A percentile compares a stretch with the other conserved stretches of the same genome.
Evolutionary conservation across 2,113 vertebrate species (phyloP).

Genomic region (Brienomyrus longianalis): DNA sequence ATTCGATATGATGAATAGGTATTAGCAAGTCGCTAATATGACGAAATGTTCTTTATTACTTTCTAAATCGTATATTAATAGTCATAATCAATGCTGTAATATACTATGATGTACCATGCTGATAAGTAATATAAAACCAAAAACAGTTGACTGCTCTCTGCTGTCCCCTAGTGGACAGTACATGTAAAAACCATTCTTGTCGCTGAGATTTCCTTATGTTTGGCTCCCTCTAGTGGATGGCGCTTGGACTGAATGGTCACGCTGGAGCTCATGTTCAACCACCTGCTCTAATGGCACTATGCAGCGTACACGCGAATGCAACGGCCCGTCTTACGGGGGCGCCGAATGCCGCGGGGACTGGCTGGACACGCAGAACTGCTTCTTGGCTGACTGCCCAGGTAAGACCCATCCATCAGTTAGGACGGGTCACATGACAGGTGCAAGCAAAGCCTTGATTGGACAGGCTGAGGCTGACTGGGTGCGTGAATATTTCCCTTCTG

Average conservation of each 20-base stretch:
- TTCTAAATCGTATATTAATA: neutral
- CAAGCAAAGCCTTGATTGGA: neutral
- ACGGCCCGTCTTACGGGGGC: conserved; percentile 89
- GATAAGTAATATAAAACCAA: neutral
- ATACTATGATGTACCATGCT: neutral
- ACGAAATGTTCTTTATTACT: neutral
- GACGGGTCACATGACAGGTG: neutral
- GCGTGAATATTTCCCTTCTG: conserved; percentile 11
- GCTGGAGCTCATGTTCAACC: conserved; percentile 82
- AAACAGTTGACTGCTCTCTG: neutral
- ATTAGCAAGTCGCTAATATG: neutral
- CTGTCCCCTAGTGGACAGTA: neutral
- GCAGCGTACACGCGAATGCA: conserved; percentile 87
- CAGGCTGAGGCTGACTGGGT: conserved; percentile 10
- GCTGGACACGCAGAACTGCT: conserved; percentile 80
- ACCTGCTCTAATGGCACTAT: conserved; percentile 91
- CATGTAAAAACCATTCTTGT: neutral
- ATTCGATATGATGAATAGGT: neutral
- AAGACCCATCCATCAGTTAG: neutral
- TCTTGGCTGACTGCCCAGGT: conserved; percentile 91
- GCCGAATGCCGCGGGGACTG: conserved; percentile 88
- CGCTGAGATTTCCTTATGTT: conserved; percentile 20
- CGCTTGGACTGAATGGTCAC: conserved; percentile 94
- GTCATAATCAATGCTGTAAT: neutral
- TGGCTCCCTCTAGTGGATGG: conserved; percentile 84